A percentile compares a stretch with the other conserved stretches of the same genome.
phyloP scores from a whole-genome alignment of 92 coral and sea anemone genomes.

The Ricordea florida region DNA sequence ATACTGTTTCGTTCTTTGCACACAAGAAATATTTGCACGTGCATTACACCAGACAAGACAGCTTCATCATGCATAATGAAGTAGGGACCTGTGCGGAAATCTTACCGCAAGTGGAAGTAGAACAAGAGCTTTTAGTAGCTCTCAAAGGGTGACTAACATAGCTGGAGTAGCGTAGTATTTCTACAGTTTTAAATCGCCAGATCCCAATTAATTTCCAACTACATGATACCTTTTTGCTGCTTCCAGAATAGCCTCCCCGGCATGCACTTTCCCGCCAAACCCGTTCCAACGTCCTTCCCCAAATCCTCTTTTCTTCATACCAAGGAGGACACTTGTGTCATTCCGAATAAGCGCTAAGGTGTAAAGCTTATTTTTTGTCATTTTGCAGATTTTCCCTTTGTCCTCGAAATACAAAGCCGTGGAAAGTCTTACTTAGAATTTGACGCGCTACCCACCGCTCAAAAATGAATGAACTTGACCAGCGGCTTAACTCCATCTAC shows the following conservation, averaged over 20 bases:
- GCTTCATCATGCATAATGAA: too few species aligned
- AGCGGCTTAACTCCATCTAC: too few species aligned
- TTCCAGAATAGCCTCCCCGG: slow-evolving; percentile 75
- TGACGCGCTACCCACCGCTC: not conserved
- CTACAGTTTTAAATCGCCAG: not conserved
- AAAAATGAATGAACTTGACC: not conserved
- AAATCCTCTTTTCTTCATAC: slow-evolving; percentile 98
- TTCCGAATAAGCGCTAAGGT: slow-evolving; percentile 83
- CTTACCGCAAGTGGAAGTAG: too few species aligned
- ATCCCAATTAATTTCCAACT: not conserved
- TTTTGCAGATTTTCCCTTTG: not conserved
- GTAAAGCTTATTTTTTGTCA: slow-evolving; percentile 78
- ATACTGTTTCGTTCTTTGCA: too few species aligned
- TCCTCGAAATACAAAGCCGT: not conserved
- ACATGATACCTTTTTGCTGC: slow-evolving; percentile 68
- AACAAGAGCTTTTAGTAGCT: too few species aligned
- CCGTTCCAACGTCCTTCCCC: slow-evolving; percentile 99
- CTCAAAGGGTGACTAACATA: not conserved
- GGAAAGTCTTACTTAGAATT: not conserved
- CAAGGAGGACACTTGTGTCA: slow-evolving; percentile 68
- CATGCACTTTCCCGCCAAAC: slow-evolving; percentile 99
- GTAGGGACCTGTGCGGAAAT: too few species aligned
- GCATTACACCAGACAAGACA: too few species aligned
- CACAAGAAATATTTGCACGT: too few species aligned
- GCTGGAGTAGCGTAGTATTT: not conserved